Evolutionary conservation across 1,140 invertebrate genomes (phyloP), one percentile per base, ranked within the genome.

Genomic region (Eupeodes corollae): DNA sequence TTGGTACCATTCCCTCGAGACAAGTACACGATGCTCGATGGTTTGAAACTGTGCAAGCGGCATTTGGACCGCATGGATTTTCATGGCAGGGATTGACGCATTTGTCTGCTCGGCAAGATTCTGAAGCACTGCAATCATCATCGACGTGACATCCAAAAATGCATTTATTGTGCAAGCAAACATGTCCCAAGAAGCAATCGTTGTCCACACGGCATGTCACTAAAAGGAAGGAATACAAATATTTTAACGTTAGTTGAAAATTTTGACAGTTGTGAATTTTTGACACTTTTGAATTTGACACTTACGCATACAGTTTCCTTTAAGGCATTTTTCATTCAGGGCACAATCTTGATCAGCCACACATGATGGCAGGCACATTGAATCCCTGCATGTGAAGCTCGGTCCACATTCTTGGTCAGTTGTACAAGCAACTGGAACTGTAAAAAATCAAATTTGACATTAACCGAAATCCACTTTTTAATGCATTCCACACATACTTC

Each of bases 141-240:
- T 92, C 86, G 11, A 79, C 78, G 50, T 84, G 80, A 58, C 91
- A 94, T 10, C 90, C 91, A 56, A 85, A 83, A 41, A 84, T 76
- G 56, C 89, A 93, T 68, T 83, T 83, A 56, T 89, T 89, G 52
- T 81, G 77, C 21, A 89, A 68, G 59, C 89, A 93, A 52, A 92
- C 87, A 56, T 93, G 88, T 11, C 88, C 88, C 11, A 91, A 70
- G 75, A 91, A 91, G 59, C 90, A 93, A 57, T 93, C 90, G 53
- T 91, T 88, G 60, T 92, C 87, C 1, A 90, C 77, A 43, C 86
- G 78, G 57, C 91, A 94, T 2, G 88, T 92, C 21, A 92, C 80
- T 82, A 62, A 48, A 73, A 70, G 54, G 51, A 42, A 49, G n/a
- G n/a, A n/a, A n/a, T n/a, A n/a, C n/a, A n/a, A n/a, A n/a, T n/a